A percentile compares a stretch with the other conserved stretches of the same genome.
Conservation (phyloP, 2,113 vertebrate genomes). For the Festucalex cinctus region DNA sequence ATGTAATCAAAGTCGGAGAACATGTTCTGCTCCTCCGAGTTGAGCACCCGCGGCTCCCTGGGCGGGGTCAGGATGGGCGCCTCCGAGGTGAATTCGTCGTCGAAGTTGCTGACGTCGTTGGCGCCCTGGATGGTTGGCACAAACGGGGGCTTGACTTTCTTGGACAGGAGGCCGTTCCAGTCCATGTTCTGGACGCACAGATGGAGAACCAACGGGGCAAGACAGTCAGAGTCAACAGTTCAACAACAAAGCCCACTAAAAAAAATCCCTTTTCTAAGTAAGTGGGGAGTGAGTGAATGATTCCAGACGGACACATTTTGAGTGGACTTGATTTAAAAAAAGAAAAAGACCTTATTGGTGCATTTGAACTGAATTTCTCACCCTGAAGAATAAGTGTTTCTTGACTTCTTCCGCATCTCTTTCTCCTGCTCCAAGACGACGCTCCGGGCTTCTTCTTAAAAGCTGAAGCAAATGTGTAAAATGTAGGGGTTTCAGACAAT, state of each 20-base stretch:
- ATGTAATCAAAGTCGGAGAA: slow-evolving; percentile 98
- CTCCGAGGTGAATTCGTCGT: slow-evolving; percentile 98
- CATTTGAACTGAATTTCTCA: slow-evolving; percentile 53
- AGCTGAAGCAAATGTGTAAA: slow-evolving; percentile 67
- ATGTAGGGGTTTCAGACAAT: too few species aligned
- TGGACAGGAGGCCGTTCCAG: slow-evolving; percentile 89
- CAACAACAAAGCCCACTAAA: background rate
- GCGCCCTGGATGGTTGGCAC: slow-evolving; percentile 88
- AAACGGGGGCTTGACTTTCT: slow-evolving; percentile 96
- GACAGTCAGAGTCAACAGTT: background rate
- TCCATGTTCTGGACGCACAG: slow-evolving; percentile 80
- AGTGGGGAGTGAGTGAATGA: background rate
- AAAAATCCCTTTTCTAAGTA: background rate
- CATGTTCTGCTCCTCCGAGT: slow-evolving; percentile 87
- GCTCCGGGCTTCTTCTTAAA: slow-evolving; percentile 91
- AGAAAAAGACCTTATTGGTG: background rate
- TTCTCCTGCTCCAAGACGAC: slow-evolving; percentile 92
- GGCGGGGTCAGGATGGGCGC: slow-evolving; percentile 94
- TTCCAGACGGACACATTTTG: background rate
- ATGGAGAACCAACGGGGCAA: background rate
- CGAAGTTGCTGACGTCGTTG: slow-evolving; percentile 97
- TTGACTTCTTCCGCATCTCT: slow-evolving; percentile 96
- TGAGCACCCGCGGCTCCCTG: slow-evolving; percentile 88
- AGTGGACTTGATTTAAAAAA: too few species aligned
- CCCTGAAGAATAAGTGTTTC: slow-evolving; percentile 95